phyloP scores from a whole-genome alignment of 2,113 vertebrate species.

The Syngnathus scovelli region DNA sequence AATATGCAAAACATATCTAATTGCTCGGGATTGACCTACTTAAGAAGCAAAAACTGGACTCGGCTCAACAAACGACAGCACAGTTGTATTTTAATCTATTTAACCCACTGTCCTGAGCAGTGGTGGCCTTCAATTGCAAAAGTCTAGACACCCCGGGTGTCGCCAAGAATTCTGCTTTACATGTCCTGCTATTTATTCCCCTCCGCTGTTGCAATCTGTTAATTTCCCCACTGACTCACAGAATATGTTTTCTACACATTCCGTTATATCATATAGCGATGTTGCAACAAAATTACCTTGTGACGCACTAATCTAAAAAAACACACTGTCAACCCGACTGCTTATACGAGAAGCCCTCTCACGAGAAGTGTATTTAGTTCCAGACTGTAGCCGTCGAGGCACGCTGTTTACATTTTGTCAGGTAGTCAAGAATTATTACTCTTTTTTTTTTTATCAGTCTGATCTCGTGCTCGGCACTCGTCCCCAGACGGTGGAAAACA shows the following conservation, averaged over 20 bases:
- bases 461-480: conserved; percentile 46
- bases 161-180: too few relatives aligned
- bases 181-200: neutral
- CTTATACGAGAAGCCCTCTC: conserved; percentile 11
- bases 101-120: too few relatives aligned
- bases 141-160: too few relatives aligned
- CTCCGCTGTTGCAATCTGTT: neutral
- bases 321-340: neutral
- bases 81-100: too few relatives aligned
- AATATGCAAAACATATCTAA: neutral
- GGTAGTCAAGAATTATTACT: conserved; percentile 48
- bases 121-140: too few relatives aligned
- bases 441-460: conserved; percentile 39
- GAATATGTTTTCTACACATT: conserved; percentile 1
- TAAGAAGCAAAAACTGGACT: neutral
- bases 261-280: neutral
- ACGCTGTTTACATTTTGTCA: conserved; percentile 29
- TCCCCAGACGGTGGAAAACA: conserved; percentile 51
- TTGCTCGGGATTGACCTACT: neutral
- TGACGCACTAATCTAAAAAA: neutral
- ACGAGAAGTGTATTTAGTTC: neutral
- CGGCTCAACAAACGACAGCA: neutral
- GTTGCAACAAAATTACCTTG: neutral
- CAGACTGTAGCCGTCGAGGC: conserved; percentile 31
- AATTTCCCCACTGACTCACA: neutral